Evolutionary conservation across 2,113 vertebrate species (phyloP), one percentile per base, ranked within the genome.

Genomic region (Alethe castanea): DNA sequence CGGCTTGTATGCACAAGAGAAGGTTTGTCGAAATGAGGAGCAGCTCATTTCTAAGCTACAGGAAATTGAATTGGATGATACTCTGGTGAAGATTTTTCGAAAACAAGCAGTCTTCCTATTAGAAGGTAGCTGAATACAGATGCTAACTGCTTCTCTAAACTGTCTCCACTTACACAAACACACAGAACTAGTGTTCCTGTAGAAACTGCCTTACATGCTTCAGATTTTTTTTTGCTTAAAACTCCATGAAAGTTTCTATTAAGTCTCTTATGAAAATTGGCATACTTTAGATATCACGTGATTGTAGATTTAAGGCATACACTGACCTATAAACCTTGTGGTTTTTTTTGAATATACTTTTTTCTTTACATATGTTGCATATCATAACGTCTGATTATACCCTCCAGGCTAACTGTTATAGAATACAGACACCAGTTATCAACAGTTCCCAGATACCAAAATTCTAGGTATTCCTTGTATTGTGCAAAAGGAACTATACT

Each of bases 1-100:
- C 67, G 99, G 99, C 88, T 98, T 99, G 31, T 99, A 99, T 81
- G 99, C 99, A 90, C 99, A 99, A 97, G 99, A 99, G 98, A 99
- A 99, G 83, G 98, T 88, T 94, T 99, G 99, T 97, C 99, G 99
- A 92, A 99, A 99, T 67, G 99, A 99, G 96, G 99, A 99, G 94
- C 99, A 99, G 91, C 98, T 99, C 74, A 97, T 99, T 97, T 98
- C 98, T 96, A 99, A 98, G 92, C 98, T 99, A 61, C 99, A 99
- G 92, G 99, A 99, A 97, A 98, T 99, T 64, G 98, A 99, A 82
- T 95, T 99, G 91, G 98, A 99, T 91, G 98, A 99, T 95, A 97
- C 97, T 72, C 96, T 99, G 96, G 98, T 99, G 97, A 99, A 99
- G 97, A 98, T 99, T 98, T 99, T 99, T 97, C 98, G 98, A 97